Conservation (phyloP, 1,140 invertebrate species). For the Episyrphus balteatus region DNA sequence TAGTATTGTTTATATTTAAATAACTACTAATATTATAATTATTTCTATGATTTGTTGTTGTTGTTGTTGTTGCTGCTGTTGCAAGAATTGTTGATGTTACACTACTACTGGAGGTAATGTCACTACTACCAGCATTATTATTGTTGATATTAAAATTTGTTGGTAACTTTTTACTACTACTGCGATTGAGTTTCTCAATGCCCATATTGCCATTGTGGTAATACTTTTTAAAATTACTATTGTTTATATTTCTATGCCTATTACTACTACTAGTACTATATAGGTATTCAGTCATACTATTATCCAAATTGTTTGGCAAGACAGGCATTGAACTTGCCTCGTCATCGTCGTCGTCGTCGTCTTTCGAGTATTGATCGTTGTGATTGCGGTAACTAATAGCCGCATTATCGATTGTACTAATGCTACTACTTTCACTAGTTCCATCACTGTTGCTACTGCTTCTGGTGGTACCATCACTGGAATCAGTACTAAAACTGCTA, state of each 20-base stretch:
- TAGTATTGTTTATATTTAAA: no score
- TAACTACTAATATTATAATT: no score
- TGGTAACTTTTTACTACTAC: background rate
- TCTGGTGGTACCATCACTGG: no score
- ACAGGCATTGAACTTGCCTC: no score
- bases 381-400: conserved; percentile 2
- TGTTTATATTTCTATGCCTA: conserved; percentile 5
- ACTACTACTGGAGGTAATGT: background rate
- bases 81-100: conserved; percentile 3
- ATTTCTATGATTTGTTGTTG: conserved; percentile 4
- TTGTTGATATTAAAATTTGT: conserved; percentile 2
- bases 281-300: conserved; percentile 11
- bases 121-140: background rate
- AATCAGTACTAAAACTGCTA: no score
- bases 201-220: background rate
- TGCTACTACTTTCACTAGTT: no score
- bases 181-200: background rate
- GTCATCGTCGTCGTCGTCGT: conserved; percentile 11
- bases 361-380: conserved; percentile 7
- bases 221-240: background rate
- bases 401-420: no score
- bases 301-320: background rate
- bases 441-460: no score
- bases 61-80: conserved; percentile 9
- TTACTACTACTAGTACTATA: conserved; percentile 5